These are phyloP conservation scores for Rhabdornis inornatus DNA, from an alignment of 2,113 vertebrate genomes.

Conservation along the genomic window DNA sequence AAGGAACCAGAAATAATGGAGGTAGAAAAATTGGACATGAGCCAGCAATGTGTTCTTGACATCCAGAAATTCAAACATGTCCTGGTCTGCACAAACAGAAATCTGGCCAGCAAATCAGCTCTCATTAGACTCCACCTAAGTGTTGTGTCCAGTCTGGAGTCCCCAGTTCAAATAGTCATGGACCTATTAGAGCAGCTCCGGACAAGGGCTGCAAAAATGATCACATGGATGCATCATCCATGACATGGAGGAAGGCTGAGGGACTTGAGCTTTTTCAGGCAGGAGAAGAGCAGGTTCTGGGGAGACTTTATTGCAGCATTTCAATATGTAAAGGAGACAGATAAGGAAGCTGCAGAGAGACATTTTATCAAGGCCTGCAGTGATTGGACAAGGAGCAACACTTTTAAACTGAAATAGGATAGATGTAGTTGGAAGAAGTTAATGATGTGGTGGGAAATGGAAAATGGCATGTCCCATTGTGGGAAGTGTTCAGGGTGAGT, in stretches of 20 bases:
- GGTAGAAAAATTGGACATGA: not conserved
- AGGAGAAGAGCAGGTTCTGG: no score
- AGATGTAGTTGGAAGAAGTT: no score
- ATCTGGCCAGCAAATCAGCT: not conserved
- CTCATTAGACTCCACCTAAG: not conserved
- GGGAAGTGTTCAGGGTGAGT: no score
- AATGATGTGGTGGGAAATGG: no score
- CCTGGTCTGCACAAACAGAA: not conserved
- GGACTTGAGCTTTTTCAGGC: not conserved
- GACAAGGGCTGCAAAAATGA: not conserved
- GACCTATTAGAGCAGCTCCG: not conserved
- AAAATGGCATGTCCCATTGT: no score
- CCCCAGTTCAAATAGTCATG: not conserved
- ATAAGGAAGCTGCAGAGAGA: no score
- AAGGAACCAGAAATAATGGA: not conserved
- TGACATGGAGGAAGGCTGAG: not conserved
- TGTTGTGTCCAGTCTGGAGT: not conserved
- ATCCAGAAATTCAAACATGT: not conserved
- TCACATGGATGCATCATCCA: not conserved
- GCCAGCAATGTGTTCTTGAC: not conserved
- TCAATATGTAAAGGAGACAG: no score
- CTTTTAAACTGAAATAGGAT: no score
- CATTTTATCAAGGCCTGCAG: no score
- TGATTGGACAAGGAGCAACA: no score
- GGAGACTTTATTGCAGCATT: no score